Evolutionary conservation across 2,888 invertebrate genomes (phyloP).

Genomic region (Trisateles emortualis): DNA sequence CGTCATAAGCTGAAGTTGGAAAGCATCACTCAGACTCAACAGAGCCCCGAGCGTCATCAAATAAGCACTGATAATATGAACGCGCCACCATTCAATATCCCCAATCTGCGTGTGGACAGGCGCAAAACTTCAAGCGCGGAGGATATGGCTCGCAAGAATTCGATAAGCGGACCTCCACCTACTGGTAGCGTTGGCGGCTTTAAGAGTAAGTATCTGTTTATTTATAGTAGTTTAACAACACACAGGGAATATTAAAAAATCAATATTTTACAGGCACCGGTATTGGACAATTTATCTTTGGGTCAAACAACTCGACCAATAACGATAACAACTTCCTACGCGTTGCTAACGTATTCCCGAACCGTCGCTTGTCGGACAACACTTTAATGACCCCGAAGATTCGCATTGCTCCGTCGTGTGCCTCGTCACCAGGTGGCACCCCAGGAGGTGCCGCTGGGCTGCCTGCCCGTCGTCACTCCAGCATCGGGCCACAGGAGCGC

Average conservation of each 20-base stretch:
- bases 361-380: constrained; percentile 96
- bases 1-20: constrained; percentile 96
- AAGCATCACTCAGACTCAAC: no score
- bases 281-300: constrained; percentile 94
- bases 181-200: constrained; percentile 64
- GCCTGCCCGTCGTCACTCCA: constrained; percentile 95
- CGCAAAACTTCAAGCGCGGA: constrained; percentile 96
- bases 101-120: constrained; percentile 94
- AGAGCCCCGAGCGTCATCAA: constrained; percentile 93
- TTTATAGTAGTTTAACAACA: not conserved
- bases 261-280: constrained; percentile 67
- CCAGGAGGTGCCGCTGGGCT: constrained; percentile 92
- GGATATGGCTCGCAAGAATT: constrained; percentile 96
- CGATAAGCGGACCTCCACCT: constrained; percentile 86
- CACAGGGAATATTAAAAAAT: not conserved
- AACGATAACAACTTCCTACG: constrained; percentile 94
- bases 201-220: constrained; percentile 49
- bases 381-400: constrained; percentile 96
- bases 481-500: constrained; percentile 96
- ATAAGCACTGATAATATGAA: constrained; percentile 95
- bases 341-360: constrained; percentile 93
- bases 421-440: constrained; percentile 92
- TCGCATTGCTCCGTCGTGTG: constrained; percentile 95
- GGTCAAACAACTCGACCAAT: constrained; percentile 93
- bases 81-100: constrained; percentile 94